A percentile compares a stretch with the other conserved stretches of the same genome.
Evolutionary conservation across 1,140 invertebrate species (phyloP).

Genomic region (Drosophila biarmipes): DNA sequence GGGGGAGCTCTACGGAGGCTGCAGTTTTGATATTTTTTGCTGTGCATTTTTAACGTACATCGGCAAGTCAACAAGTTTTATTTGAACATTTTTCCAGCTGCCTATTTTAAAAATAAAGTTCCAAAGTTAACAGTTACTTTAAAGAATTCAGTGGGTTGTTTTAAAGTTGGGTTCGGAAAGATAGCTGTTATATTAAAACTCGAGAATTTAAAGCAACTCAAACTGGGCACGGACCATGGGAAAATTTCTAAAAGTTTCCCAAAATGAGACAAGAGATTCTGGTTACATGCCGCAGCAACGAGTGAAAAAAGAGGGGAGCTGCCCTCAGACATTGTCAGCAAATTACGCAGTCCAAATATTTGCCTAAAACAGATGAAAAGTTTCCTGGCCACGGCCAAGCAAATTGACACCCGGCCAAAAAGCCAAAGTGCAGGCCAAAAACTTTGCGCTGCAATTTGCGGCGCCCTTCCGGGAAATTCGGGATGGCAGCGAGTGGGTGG

Average conservation of each 20-base stretch:
- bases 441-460: conserved; percentile 76
- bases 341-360: conserved; percentile 76
- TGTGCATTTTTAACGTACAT: conserved; percentile 12
- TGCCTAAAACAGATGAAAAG: conserved; percentile 59
- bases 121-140: neutral
- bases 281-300: neutral
- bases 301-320: conserved; percentile 8
- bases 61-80: conserved; percentile 34
- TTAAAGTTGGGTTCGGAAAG: no score
- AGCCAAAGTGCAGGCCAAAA: conserved; percentile 74
- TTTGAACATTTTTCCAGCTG: neutral
- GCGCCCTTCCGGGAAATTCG: conserved; percentile 17
- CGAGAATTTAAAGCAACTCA: no score
- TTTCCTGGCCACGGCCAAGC: conserved; percentile 61
- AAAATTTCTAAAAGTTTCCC: neutral
- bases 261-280: neutral
- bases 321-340: conserved; percentile 66
- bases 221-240: no score
- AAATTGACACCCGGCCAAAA: conserved; percentile 75
- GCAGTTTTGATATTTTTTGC: conserved; percentile 19
- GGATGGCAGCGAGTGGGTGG: neutral
- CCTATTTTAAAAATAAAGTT: neutral
- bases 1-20: conserved; percentile 28
- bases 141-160: neutral
- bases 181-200: no score